Evolutionary conservation across 2,113 vertebrate species (phyloP), one percentile per base, ranked within the genome.

Genomic region (Gavialis gangeticus): DNA sequence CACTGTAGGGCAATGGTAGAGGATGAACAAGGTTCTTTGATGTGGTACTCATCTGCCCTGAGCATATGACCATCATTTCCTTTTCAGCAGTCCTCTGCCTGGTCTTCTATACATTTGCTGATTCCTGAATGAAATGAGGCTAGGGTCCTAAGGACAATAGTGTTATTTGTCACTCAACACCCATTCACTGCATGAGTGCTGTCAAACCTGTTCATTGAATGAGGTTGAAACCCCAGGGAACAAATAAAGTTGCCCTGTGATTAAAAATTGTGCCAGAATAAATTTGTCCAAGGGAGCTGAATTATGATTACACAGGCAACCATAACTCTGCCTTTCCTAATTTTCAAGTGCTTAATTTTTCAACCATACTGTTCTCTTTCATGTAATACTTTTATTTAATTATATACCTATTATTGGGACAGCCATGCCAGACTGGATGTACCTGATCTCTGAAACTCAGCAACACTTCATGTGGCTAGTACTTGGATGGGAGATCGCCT

Each of bases 161-260:
- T 63, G 66, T 78, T 75, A 93, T 96, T 97, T 91, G 95, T 78
- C 77, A 77, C 46, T 75, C 58, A 37, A 80, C 91, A 89, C 27
- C 30, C 78, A 94, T 86, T 82, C 78, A 88, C 75, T 59, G n/a
- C 66, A 58, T 60, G 55, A 92, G 89, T 75, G 75, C 81, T 80
- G 85, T 37, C 81, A 83, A 90, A 86, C 87, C 86, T 73, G 24
- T 9, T 46, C 75, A 78, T 54, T 30, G 27, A 80, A 73, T 75
- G 88, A 91, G 17, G 67, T 58, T 27, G 81, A 66, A 77, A 25
- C 64, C 88, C 92, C 91, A 46, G 78, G 91, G 81, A 93, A 37
- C 19, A 96, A 66, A 0, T 2, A 56, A 71, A 86, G 93, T 83
- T 86, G 82, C 88, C 66, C 84, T 88, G 89, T 93, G 37, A 95